Evolutionary conservation across 2,888 invertebrate genomes (phyloP), one percentile per base, ranked within the genome.

Genomic region (Drosophila koepferae): DNA sequence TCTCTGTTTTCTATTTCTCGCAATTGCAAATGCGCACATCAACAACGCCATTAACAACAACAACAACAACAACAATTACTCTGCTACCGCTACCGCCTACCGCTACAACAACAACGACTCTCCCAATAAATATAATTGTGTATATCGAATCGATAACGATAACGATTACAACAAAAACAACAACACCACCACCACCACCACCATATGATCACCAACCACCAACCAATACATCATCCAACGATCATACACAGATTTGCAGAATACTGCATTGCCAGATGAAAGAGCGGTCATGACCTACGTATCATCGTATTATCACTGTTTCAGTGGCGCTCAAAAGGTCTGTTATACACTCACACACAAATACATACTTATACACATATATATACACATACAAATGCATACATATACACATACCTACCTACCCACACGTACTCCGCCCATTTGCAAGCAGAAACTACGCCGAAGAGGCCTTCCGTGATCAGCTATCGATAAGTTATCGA

Each of bases 281-380:
- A 95, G 99, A 93, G 99, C 99, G 90, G 99, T 99, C 94, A 99
- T 99, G 99, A 99, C 99, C 91, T 99, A 99, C 95, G 99, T 99
- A 91, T 99, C 99, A 78, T 99, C 99, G 90, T 99, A 99, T 95
- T 99, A 99, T 95, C 99, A 99, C 95, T 98, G 99, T 95, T 99
- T 99, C 96, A 98, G 99, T 94, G 99, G 99, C 93, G 98, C 98
- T 92, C 98, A 99, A 95, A 99, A 99, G 99, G 99, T 99, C 95
- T 95, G 94, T 94, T 93, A 87, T 69, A 76, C 66, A 59, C 63
- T 51, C 63, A 63, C 49, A 40, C 18, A 54, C 31, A 41, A 40
- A 49, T 49, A 7, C 4, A 34, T 18, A n/a, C 49, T 55, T 14
- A 14, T 18, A n/a, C 7, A 38, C 31, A 16, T 10, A 20, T 2